Base-by-base conservation (phyloP, 2,113 vertebrate genomes). In the Lampris incognitus region DNA sequence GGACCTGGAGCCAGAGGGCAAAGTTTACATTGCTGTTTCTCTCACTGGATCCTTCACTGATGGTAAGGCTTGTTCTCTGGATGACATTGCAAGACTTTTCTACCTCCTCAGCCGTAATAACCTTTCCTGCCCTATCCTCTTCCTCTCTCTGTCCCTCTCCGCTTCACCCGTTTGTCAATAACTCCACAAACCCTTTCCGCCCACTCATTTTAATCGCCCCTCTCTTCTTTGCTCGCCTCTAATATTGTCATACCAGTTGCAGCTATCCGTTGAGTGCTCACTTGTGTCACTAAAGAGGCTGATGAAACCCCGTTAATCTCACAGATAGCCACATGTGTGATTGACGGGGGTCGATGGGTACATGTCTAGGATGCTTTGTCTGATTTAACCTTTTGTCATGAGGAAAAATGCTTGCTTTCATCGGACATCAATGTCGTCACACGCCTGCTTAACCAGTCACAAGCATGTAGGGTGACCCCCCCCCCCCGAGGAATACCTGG, bases 1-100 rank as follows among this genome's bases (percentile, higher is more conserved):
- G 93, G 96, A 99, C 85, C 92, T 99, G 93, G 98, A 99, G 86
- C 98, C 98, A 2, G 97, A 98, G 89, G 98, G 98, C 38, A 99
- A 97, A 89, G 94, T 99, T 41, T 99, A 95, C 87, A 92, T 98
- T 8, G 88, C 93, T 36, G 95, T 99, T 72, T 93, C 94, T 3
- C 95, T 99, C 37, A 96, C 94, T 1, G 98, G 98, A 76, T 96
- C 94, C 84, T 98, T 97, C 88, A 94, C 89, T 1, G 98, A 99
- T 89, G 98, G 98, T 99, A 95, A 95, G 96, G 56, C 60, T 37
- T 40, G 24, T 38, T 0, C 11, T 44, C 5, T 42, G 5, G 9
- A 2, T n/a, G 39, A 0, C 13, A 60, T 44, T 7, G 41, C 48
- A 57, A 48, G n/a, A 4, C 13, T 6, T 24, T 3, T 51, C 51